phyloP scores from a whole-genome alignment of 2,797 vertebrate genomes.

The Galagoides demidoff region DNA sequence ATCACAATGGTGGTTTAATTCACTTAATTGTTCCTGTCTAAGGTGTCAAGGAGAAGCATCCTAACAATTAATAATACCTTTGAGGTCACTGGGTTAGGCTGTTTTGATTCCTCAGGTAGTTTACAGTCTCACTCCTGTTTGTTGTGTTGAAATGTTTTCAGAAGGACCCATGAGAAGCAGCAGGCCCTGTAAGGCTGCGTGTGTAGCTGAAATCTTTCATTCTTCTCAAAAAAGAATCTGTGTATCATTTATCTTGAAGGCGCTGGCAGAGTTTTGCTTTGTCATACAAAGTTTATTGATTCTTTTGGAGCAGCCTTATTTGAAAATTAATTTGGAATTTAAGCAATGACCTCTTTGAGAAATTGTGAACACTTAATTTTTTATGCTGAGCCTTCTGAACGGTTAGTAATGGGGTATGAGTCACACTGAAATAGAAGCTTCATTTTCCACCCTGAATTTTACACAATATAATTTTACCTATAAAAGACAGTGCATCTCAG shows the following conservation, averaged over 20 bases:
- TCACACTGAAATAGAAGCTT: constrained; percentile 81
- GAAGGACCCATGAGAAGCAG: not conserved
- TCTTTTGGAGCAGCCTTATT: constrained; percentile 74
- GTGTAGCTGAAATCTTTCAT: not conserved
- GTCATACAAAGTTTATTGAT: constrained; percentile 78
- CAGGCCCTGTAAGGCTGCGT: not conserved
- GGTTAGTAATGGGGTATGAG: constrained; percentile 71
- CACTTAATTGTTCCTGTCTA: constrained; percentile 28
- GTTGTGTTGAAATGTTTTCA: constrained; percentile 45
- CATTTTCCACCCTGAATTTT: constrained; percentile 79
- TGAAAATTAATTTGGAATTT: constrained; percentile 84
- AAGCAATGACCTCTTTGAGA: constrained; percentile 81
- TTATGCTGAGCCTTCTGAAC: constrained; percentile 79
- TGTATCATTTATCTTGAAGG: constrained; percentile 64
- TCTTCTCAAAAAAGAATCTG: constrained; percentile 10
- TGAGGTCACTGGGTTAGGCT: not conserved
- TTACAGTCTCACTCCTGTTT: not conserved
- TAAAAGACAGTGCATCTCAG: constrained; percentile 79
- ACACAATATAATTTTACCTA: constrained; percentile 80
- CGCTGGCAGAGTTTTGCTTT: constrained; percentile 72
- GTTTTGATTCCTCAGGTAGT: not conserved
- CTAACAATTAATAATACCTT: constrained; percentile 22
- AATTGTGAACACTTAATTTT: constrained; percentile 81
- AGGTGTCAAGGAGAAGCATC: constrained; percentile 23
- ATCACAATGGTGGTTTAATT: constrained; percentile 40